Base-by-base conservation (phyloP, 2,888 invertebrate genomes). In the Drosophila yooni region DNA sequence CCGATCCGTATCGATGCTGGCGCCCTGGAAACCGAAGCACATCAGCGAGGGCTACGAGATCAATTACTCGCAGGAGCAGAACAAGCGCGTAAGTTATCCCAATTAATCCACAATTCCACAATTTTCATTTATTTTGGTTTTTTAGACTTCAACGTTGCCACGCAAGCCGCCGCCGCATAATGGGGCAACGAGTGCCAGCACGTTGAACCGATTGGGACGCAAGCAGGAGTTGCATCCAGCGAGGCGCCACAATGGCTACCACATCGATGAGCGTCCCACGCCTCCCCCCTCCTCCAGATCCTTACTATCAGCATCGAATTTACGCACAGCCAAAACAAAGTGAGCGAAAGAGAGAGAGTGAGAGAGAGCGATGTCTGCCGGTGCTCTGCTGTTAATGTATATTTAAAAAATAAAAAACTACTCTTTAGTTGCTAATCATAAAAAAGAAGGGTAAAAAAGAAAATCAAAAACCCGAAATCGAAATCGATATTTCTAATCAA, bases 1-100 rank as follows among this genome's bases (percentile, higher is more conserved):
- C 15, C 94, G 96, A 57, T 97, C 97, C 72, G 97, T 97, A 85
- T 97, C 97, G 5, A 96, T 97, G 81, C 94, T 97, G 90, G 97
- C 97, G 0, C 97, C 97, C 5, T 97, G 97, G 97, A 96, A 95
- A 70, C 97, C 97, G 3, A 95, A 95, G 76, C 95, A 96, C 88
- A 94, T 95, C 88, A 94, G 94, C 88, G 97, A 97, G 84, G 95
- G 95, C 62, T 95, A 95, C 90, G 97, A 97, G 93, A 96, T 97
- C 31, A 96, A 97, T 91, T 97, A 97, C 93, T 96, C 96, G 18
- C 96, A 96, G 80, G 92, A 93, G 84, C 92, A 92, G 70, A 92
- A 92, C 64, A 92, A 91, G 67, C 86, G 91, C 79, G 92, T 92
- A 71, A 43, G 82, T 78, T 13, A 21, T 27, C 15, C 18, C 2